Base-by-base conservation (phyloP, 2,797 vertebrate genomes). In the Thamnophis elegans region DNA sequence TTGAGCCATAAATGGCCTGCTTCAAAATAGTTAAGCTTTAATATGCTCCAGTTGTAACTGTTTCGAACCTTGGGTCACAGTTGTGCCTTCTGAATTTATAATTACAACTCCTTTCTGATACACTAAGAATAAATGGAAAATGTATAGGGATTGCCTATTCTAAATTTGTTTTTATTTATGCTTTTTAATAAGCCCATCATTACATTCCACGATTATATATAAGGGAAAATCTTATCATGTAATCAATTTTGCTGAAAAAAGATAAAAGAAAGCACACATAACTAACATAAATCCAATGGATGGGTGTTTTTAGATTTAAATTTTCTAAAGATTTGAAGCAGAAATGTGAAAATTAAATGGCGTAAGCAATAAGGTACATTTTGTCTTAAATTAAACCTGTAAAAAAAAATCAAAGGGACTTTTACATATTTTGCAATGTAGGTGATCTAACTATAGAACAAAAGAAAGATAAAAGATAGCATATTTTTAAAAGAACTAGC, bases 21-120 rank as follows among this genome's bases (percentile, higher is more conserved):
- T 78, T 68, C 89, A 73, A 78, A 90, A 90, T 73, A 90, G n/a
- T 56, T 73, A 90, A 36, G 53, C 47, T 89, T 54, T 89, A 54
- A 68, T 68, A 89, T 68, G 42, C 60, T 32, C 20, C 56, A 51
- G 26, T 28, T 62, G 26, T n/a, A 89, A 89, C 26, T 20, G n/a
- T 68, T 53, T 53, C 60, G 89, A 89, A 68, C 26, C 26, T n/a
- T 51, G n/a, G 59, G 51, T 56, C 28, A 87, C 11, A 42, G 51
- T 65, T 89, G 47, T 53, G 42, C 28, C 25, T 62, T 65, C 62
- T 89, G 88, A 65, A 53, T 53, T 47, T 65, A 53, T 20, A 89
- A 89, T 62, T 65, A 18, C 26, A 22, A 7, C 47, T 16, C 42
- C 59, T 62, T 53, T 51, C 26, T n/a, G 59, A 65, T 53, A 18